A percentile compares a stretch with the other conserved stretches of the same genome.
Conservation (phyloP, 2,888 invertebrate species). For the Hirtodrosophila alboralis region DNA sequence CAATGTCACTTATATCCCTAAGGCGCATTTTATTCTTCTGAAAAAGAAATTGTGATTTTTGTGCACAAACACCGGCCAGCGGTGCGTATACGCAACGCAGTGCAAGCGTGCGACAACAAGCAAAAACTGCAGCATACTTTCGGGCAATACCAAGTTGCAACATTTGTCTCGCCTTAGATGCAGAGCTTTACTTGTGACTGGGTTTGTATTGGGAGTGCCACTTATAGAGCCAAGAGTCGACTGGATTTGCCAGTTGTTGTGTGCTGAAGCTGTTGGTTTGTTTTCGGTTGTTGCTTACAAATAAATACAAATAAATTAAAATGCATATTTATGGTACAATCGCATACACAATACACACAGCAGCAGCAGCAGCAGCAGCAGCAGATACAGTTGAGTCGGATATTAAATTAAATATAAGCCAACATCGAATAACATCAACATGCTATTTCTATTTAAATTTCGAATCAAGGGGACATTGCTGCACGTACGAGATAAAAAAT, state of each 20-base stretch:
- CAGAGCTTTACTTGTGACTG: conserved; percentile 46
- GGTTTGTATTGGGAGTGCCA: conserved; percentile 41
- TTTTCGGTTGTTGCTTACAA: conserved; percentile 33
- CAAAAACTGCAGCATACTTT: conserved; percentile 40
- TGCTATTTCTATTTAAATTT: conserved; percentile 77
- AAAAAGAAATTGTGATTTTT: conserved; percentile 58
- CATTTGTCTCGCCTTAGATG: conserved; percentile 42
- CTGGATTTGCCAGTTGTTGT: conserved; percentile 34
- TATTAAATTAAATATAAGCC: conserved; percentile 74
- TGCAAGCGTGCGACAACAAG: conserved; percentile 24
- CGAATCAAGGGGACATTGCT: conserved; percentile 60
- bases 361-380: not conserved
- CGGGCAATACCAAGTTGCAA: conserved; percentile 41
- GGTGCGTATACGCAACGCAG: conserved; percentile 61
- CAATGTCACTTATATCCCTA: conserved; percentile 19
- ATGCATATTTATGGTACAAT: conserved; percentile 58
- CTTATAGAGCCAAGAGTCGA: conserved; percentile 33
- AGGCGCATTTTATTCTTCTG: conserved; percentile 46
- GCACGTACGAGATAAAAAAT: conserved; percentile 74
- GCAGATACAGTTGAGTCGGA: conserved; percentile 20
- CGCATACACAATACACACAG: conserved; percentile 1
- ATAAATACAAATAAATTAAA: conserved; percentile 61
- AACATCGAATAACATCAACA: conserved; percentile 66
- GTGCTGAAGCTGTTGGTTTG: conserved; percentile 30
- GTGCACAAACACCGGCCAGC: conserved; percentile 21